Evolutionary conservation across 2,113 vertebrate species (phyloP).

Genomic region (Caretta caretta): DNA sequence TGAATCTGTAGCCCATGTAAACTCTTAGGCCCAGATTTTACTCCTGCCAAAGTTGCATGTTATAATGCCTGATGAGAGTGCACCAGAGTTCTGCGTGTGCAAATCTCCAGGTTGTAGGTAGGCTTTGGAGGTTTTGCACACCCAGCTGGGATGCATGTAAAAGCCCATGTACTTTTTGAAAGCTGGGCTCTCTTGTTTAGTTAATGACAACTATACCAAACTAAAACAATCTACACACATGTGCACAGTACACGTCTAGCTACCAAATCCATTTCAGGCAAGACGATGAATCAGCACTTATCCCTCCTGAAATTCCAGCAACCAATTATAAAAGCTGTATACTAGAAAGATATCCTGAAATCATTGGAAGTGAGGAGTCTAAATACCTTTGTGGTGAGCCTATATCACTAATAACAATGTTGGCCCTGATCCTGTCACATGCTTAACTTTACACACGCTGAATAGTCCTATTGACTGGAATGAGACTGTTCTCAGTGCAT

Average conservation of each 20-base stretch:
- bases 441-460: not conserved
- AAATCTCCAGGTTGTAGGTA: rapidly evolving
- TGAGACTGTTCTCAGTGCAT: slow-evolving; percentile 11
- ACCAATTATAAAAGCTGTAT: rapidly evolving
- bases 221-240: rapidly evolving
- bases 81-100: rapidly evolving
- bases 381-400: not conserved
- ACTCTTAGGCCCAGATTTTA: not conserved
- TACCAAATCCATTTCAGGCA: rapidly evolving
- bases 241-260: rapidly evolving
- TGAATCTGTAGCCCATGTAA: rapidly evolving
- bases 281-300: not conserved
- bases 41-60: rapidly evolving
- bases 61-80: rapidly evolving
- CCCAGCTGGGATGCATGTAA: rapidly evolving
- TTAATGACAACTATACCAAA: rapidly evolving
- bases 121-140: not conserved
- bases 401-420: not conserved
- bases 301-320: rapidly evolving
- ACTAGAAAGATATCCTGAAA: not conserved
- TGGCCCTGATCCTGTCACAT: not conserved
- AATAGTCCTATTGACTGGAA: not conserved
- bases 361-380: not conserved
- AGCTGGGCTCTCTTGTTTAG: rapidly evolving
- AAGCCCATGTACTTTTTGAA: not conserved